A percentile compares a stretch with the other conserved stretches of the same genome.
Conservation (phyloP, 2,888 invertebrate genomes). For the Troilus luridus region DNA sequence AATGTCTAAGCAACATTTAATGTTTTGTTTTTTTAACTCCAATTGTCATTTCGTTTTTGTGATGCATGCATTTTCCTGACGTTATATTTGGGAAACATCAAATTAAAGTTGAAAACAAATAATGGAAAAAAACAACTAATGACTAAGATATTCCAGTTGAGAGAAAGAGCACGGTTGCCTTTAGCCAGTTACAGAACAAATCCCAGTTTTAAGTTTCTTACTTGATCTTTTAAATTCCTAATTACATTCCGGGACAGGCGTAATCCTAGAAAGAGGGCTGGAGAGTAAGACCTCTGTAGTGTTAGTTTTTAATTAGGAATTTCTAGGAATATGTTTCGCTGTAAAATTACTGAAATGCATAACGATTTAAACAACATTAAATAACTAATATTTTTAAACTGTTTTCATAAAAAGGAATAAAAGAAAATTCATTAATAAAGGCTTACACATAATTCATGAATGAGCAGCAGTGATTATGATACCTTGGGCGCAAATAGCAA, state of each 20-base stretch:
- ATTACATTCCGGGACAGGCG: conserved; percentile 19
- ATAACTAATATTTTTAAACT: background rate
- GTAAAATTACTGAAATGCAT: background rate
- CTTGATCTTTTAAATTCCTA: conserved; percentile 28
- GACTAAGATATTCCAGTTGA: background rate
- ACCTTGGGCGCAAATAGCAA: too few species aligned
- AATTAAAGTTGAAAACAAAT: too few species aligned
- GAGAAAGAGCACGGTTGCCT: background rate
- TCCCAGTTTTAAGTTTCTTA: conserved; percentile 19
- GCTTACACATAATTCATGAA: too few species aligned
- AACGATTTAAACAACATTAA: background rate
- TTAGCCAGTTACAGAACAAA: background rate
- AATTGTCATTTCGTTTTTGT: too few species aligned
- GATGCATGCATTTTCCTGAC: too few species aligned
- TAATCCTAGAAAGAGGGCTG: conserved; percentile 13
- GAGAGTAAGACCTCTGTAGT: conserved; percentile 18
- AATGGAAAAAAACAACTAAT: background rate
- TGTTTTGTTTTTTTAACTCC: too few species aligned
- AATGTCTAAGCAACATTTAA: too few species aligned
- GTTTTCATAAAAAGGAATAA: too few species aligned
- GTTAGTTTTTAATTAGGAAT: conserved; percentile 27
- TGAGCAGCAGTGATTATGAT: too few species aligned
- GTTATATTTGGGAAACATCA: too few species aligned
- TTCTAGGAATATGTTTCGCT: background rate
- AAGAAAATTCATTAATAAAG: too few species aligned